These are phyloP conservation scores for Apodemus sylvaticus DNA, from an alignment of 2,113 vertebrate species.

Conservation along the genomic window DNA sequence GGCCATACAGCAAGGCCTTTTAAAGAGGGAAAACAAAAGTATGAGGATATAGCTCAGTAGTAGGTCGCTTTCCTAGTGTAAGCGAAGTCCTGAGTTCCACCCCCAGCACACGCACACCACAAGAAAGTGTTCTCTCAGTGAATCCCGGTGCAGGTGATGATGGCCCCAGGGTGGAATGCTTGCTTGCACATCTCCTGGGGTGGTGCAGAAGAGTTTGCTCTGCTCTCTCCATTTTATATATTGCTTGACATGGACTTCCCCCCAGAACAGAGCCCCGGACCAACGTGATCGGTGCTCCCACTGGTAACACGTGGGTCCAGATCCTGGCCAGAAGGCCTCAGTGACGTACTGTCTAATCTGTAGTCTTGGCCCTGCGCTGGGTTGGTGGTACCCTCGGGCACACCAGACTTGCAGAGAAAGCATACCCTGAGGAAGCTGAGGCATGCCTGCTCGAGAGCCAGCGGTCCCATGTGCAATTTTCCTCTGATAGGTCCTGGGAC, in stretches of 20 bases:
- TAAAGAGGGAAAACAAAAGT: neutral
- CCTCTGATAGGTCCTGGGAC: conserved; percentile 81
- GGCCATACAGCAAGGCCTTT: too few relatives aligned
- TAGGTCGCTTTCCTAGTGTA: neutral
- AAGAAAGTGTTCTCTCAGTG: neutral
- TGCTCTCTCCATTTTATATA: accelerated
- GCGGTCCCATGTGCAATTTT: conserved; percentile 85
- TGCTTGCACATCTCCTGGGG: neutral
- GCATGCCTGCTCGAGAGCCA: conserved; percentile 80
- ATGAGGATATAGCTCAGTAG: neutral
- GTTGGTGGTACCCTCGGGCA: conserved; percentile 84
- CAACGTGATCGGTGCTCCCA: neutral
- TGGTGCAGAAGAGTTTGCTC: neutral
- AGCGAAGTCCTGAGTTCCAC: neutral
- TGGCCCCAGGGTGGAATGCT: neutral
- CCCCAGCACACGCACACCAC: neutral
- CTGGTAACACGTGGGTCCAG: neutral
- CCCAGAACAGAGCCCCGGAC: neutral
- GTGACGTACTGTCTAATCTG: conserved; percentile 65
- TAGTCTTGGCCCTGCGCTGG: conserved; percentile 78
- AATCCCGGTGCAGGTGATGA: neutral
- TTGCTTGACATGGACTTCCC: neutral
- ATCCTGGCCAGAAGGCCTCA: neutral
- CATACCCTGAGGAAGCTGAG: conserved; percentile 87
- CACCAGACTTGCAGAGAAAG: conserved; percentile 85